Evolutionary conservation across 2,888 invertebrate genomes (phyloP).

Genomic region (Phaonia tiefii): DNA sequence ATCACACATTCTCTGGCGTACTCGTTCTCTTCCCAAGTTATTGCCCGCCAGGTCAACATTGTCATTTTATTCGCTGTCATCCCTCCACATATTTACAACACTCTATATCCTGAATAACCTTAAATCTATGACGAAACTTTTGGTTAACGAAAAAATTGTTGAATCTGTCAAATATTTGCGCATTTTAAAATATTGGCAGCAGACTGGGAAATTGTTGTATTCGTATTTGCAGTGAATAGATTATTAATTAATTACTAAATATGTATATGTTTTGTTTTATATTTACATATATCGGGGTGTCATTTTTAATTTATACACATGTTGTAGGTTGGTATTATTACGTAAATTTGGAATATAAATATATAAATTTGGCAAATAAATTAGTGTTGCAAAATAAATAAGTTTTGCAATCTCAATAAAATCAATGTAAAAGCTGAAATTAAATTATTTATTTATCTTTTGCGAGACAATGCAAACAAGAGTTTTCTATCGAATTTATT

Average conservation of each 20-base stretch:
- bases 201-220: not conserved
- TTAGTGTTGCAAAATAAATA: no score
- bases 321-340: conserved; percentile 10
- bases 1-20: not conserved
- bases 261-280: not conserved
- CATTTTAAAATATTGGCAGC: no score
- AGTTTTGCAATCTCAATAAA: no score
- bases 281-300: not conserved
- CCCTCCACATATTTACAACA: not conserved
- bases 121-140: no score
- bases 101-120: not conserved
- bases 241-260: conserved; percentile 26
- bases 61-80: not conserved
- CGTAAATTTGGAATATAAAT: not conserved
- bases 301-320: not conserved
- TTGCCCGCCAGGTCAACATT: not conserved
- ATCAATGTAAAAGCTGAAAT: no score
- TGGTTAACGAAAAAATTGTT: no score
- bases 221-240: not conserved
- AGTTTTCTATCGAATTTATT: not conserved
- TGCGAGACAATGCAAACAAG: not conserved
- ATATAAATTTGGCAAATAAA: not conserved
- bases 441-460: conserved; percentile 17
- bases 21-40: not conserved
- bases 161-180: no score